Evolutionary conservation across 2,888 invertebrate species (phyloP), one percentile per base, ranked within the genome.

Genomic region (Diloba caeruleocephala): DNA sequence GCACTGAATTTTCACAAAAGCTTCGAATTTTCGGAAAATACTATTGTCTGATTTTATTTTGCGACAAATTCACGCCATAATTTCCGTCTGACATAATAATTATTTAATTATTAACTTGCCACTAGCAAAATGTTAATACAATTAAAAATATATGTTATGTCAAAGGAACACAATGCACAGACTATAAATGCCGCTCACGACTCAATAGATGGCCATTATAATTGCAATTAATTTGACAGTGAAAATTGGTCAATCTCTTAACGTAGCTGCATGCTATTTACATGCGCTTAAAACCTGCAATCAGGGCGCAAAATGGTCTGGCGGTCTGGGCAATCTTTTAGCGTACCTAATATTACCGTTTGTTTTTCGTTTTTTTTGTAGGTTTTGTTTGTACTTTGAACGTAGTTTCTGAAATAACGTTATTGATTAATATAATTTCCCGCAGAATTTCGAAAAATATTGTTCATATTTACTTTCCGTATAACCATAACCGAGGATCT

Each of bases 221-320:
- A 73, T 75, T 74, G 79, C 74, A 76, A 79, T 52, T 83, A 84
- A 83, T 81, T 80, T 82, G 79, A 84, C 80, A 67, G 72, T 79
- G 69, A 82, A 82, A 83, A 85, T 85, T 85, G 85, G 85, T 85
- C 84, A 75, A 79, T 80, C 61, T 68, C 79, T 83, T 83, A 80
- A 60, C 41, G 54, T 71, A 78, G 65, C 72, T 56, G 63, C 41
- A 57, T 25, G 62, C 61, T 68, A 56, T 60, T 53, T 41, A 69
- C 38, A 73, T 52, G 55, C 42, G 68, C 67, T 37, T 52, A 49
- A 48, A 53, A 57, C 70, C 70, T 69, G 59, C 62, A 63, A 39
- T 46, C 54, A 68, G 70, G 65, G 57, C 62, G 51, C 62, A 43
- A 36, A 49, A 54, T 31, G 25, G 23, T 53, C 61, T 68, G 58